Base-by-base conservation (phyloP, 2,888 invertebrate genomes). In the Chrysopilus asiliformis region DNA sequence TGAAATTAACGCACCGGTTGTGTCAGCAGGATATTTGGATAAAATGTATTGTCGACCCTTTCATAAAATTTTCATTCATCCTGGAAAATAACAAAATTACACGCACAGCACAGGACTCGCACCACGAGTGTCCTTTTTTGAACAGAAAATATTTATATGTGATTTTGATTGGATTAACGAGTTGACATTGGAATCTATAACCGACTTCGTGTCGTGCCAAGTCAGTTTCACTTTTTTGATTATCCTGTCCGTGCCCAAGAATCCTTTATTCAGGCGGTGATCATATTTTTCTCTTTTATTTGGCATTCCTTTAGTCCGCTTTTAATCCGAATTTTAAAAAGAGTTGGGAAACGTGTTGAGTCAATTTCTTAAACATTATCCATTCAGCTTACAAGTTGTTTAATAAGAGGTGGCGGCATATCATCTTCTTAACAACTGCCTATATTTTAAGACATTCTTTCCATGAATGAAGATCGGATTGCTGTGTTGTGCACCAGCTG, bases 131-230 rank as follows among this genome's bases (percentile, higher is more conserved):
- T n/a, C n/a, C n/a, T n/a, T n/a, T n/a, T n/a, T n/a, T n/a, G n/a
- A n/a, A n/a, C n/a, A n/a, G n/a, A n/a, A n/a, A n/a, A 43, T 43
- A 43, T 43, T 43, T 43, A 43, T 40, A 43, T 32, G 38, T 38
- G 43, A 38, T 18, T 43, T 43, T 43, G 38, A 43, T 43, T 43
- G 43, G 38, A 43, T 43, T 43, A 43, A 38, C 39, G 28, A 9
- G 6, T 4, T 14, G 15, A 2, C 4, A 28, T 13, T 5, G 9
- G 22, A 22, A 22, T 22, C 10, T 8, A 8, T 22, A 10, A 8
- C 22, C 10, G 22, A 22, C 10, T 22, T 10, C 22, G 10, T 8
- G 10, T 8, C 22, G 10, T 8, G 10, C 22, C 7, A 10, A 22
- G 22, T n/a, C n/a, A n/a, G 26, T 34, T 34, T 27, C 34, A 34